A percentile compares a stretch with the other conserved stretches of the same genome.
Evolutionary conservation across 2,888 invertebrate species (phyloP).

Genomic region (Gortyna flavago): DNA sequence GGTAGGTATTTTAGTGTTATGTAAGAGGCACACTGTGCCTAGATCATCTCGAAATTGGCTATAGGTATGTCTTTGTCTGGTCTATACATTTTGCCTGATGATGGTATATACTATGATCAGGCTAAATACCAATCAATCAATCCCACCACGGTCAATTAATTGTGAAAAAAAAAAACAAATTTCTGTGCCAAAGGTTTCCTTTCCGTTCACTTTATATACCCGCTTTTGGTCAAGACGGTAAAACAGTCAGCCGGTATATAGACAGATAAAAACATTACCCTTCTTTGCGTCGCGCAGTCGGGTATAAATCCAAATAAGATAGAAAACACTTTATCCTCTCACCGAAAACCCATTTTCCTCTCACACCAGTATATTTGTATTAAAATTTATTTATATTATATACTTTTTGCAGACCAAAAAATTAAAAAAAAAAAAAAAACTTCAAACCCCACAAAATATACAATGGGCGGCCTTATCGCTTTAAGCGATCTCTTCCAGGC

Average conservation of each 20-base stretch:
- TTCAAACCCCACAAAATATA: neutral
- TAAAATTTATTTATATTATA: neutral
- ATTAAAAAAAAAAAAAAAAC: no score
- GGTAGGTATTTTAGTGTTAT: neutral
- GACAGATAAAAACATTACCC: no score
- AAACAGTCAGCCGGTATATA: no score
- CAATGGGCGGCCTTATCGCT: neutral
- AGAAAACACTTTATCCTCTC: constrained; percentile 1
- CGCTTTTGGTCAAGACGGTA: no score
- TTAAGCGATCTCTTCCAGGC: neutral
- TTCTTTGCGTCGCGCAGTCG: no score
- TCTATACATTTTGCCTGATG: no score
- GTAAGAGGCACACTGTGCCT: neutral
- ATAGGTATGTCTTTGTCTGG: neutral
- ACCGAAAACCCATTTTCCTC: neutral
- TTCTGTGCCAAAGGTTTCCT: no score
- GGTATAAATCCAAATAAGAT: neutral
- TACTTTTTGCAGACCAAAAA: neutral
- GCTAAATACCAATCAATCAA: no score
- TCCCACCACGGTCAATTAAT: no score
- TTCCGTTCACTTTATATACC: no score
- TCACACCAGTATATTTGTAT: constrained; percentile 1
- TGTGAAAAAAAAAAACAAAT: no score
- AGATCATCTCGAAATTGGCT: neutral
- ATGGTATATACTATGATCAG: no score